Evolutionary conservation across 2,888 invertebrate species (phyloP).

Genomic region (Leptinotarsa peninsularis): DNA sequence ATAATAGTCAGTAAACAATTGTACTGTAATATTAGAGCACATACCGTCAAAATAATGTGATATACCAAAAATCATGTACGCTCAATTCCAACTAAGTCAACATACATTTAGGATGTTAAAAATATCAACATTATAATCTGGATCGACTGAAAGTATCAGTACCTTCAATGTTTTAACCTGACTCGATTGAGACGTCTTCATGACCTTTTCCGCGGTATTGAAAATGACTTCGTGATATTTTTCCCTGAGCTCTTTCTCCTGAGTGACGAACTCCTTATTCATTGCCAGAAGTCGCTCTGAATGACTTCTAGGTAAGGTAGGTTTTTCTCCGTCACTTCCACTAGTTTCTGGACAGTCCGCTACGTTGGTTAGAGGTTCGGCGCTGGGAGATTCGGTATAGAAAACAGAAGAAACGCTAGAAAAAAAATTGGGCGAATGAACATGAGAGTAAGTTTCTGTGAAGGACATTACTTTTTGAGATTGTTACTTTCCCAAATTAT

Average conservation of each 20-base stretch:
- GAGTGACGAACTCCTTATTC: conserved; percentile 76
- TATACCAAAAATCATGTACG: too few relatives aligned
- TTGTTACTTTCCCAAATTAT: too few relatives aligned
- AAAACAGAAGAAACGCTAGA: conserved; percentile 64
- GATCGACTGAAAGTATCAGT: conserved; percentile 19
- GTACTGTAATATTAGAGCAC: too few relatives aligned
- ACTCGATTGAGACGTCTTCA: conserved; percentile 81
- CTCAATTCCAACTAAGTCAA: too few relatives aligned
- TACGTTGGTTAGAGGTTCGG: conserved; percentile 63
- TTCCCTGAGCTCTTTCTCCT: conserved; percentile 82
- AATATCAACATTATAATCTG: too few relatives aligned
- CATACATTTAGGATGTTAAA: too few relatives aligned
- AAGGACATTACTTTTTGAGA: too few relatives aligned
- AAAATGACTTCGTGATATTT: conserved; percentile 87
- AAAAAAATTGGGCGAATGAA: conserved; percentile 25
- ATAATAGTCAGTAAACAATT: too few relatives aligned
- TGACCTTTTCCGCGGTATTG: conserved; percentile 81
- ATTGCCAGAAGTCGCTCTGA: conserved; percentile 74
- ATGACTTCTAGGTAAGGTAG: conserved; percentile 71
- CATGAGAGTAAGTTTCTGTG: too few relatives aligned
- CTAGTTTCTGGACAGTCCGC: conserved; percentile 64
- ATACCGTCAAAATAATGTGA: too few relatives aligned
- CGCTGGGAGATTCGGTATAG: conserved; percentile 64
- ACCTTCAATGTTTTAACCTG: conserved; percentile 84
- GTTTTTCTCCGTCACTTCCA: conserved; percentile 66